These are phyloP conservation scores for Xiphophorus hellerii DNA, from an alignment of 2,113 vertebrate genomes.

Conservation along the genomic window DNA sequence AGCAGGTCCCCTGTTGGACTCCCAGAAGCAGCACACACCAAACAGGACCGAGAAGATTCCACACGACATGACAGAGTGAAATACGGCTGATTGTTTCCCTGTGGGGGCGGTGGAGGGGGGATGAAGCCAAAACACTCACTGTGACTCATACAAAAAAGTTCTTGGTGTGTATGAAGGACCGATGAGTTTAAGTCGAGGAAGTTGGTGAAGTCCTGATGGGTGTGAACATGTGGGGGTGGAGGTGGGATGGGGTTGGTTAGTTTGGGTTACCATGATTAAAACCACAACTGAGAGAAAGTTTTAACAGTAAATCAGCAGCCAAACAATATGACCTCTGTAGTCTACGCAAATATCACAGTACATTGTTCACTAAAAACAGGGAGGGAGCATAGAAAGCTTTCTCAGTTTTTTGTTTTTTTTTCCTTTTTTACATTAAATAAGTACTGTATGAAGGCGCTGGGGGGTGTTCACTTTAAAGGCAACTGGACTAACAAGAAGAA, in stretches of 20 bases:
- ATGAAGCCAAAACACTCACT: conserved; percentile 42
- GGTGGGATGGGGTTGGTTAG: conserved; percentile 4
- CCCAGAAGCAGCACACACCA: conserved; percentile 55
- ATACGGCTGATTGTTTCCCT: conserved; percentile 42
- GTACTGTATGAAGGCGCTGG: conserved; percentile 68
- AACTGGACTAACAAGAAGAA: conserved; percentile 66
- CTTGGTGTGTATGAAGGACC: conserved; percentile 33
- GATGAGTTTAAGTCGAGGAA: conserved; percentile 33
- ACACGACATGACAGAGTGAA: conserved; percentile 53
- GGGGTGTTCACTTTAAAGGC: conserved; percentile 74
- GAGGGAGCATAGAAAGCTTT: conserved; percentile 67
- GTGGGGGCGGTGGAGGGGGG: conserved; percentile 3
- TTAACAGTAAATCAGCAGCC: conserved; percentile 77
- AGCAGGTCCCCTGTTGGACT: conserved; percentile 41
- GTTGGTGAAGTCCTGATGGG: conserved; percentile 10
- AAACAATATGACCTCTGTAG: conserved; percentile 72
- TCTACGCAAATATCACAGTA: conserved; percentile 78
- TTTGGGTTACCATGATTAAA: conserved; percentile 70
- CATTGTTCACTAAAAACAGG: conserved; percentile 75
- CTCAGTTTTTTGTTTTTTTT: conserved; percentile 31
- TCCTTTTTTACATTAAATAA: conserved; percentile 63
- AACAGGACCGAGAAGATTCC: conserved; percentile 55
- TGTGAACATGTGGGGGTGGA: neutral
- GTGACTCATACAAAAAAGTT: conserved; percentile 44
- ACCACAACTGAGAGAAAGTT: conserved; percentile 75